Conservation (phyloP, 2,113 vertebrate genomes). For the Colossoma macropomum region DNA sequence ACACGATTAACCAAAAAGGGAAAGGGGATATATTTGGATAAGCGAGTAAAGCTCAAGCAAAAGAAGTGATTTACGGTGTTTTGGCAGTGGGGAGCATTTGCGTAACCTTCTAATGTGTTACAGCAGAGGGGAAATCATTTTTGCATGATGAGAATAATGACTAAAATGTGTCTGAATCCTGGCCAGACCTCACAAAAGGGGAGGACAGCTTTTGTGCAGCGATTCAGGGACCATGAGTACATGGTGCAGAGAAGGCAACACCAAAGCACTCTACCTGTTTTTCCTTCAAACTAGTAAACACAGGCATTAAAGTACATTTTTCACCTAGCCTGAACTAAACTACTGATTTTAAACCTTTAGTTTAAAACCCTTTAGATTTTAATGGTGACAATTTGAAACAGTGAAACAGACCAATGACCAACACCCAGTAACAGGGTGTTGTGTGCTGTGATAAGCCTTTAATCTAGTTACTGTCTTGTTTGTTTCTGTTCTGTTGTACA, state of each 20-base stretch:
- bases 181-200: conserved; percentile 29
- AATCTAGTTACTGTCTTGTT: neutral
- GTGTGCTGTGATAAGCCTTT: neutral
- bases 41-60: neutral
- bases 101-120: conserved; percentile 32
- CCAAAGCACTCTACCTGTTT: neutral
- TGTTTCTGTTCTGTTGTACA: neutral
- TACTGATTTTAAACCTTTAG: neutral
- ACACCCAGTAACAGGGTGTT: neutral
- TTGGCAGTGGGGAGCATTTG: conserved; percentile 29
- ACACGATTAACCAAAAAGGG: neutral
- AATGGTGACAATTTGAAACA: neutral
- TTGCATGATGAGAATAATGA: conserved; percentile 46
- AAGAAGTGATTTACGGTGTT: conserved; percentile 15
- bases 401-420: neutral
- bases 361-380: neutral
- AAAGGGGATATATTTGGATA: conserved; percentile 22
- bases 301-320: neutral
- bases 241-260: neutral
- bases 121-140: conserved; percentile 45
- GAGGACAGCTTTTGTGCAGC: neutral
- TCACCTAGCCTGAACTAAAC: neutral
- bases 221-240: neutral
- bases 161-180: conserved; percentile 40
- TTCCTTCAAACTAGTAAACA: neutral